phyloP scores from a whole-genome alignment of 2,113 vertebrate genomes.

The Pipa parva region DNA sequence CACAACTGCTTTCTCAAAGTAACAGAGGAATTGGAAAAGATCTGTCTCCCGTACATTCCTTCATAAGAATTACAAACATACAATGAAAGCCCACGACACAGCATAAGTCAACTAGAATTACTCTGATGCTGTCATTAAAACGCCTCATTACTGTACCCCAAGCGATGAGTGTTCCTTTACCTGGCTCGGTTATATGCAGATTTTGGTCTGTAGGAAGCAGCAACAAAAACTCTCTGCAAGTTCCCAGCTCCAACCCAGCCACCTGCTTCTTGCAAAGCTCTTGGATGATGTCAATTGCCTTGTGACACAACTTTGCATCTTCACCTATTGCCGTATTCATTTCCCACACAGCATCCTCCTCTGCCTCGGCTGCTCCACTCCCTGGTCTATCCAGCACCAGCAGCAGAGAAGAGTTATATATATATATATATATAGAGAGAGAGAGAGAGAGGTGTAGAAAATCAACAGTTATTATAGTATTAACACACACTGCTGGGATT shows the following conservation, averaged over 20 bases:
- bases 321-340: conserved; percentile 56
- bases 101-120: too few species aligned
- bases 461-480: conserved; percentile 21
- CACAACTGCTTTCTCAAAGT: not conserved
- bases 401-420: not conserved
- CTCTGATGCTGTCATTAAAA: too few species aligned
- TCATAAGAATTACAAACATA: too few species aligned
- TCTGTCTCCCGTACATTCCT: not conserved
- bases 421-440: not conserved
- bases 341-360: conserved; percentile 55
- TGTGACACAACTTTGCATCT: conserved; percentile 52
- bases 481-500: conserved; percentile 1
- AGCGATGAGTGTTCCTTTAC: conserved; percentile 46
- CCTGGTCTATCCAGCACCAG: conserved; percentile 32
- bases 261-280: conserved; percentile 58
- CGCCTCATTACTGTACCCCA: too few species aligned
- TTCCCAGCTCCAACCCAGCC: conserved; percentile 56
- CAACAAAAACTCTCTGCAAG: conserved; percentile 58
- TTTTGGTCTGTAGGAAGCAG: conserved; percentile 55
- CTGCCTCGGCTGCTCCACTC: conserved; percentile 28
- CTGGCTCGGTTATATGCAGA: conserved; percentile 59
- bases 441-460: too few species aligned
- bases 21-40: not conserved
- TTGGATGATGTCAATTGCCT: conserved; percentile 55
- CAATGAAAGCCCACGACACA: too few species aligned